phyloP scores from a whole-genome alignment of 2,888 invertebrate species.

The Alcis repandata region DNA sequence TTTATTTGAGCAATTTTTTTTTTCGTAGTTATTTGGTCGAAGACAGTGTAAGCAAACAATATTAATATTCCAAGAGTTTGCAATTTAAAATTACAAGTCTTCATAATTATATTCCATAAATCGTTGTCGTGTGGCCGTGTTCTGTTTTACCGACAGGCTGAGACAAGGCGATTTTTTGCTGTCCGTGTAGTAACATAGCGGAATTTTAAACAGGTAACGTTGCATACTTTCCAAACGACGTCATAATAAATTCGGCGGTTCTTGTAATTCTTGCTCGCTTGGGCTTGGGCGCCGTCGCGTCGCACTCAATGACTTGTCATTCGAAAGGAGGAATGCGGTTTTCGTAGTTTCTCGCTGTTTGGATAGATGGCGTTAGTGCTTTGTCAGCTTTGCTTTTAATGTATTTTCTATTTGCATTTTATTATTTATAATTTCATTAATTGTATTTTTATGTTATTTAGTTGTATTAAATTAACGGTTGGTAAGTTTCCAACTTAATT shows the following conservation, averaged over 20 bases:
- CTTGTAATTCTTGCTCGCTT: slow-evolving; percentile 51
- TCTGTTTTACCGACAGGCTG: slow-evolving; percentile 50
- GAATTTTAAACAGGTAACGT: slow-evolving; percentile 70
- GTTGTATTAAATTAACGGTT: neutral
- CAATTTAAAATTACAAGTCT: slow-evolving; percentile 10
- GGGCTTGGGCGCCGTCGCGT: slow-evolving; percentile 41
- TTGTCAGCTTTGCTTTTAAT: slow-evolving; percentile 19
- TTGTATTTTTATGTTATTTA: neutral
- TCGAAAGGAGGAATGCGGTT: slow-evolving; percentile 30
- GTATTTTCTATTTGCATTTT: slow-evolving; percentile 11
- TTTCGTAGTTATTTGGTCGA: neutral
- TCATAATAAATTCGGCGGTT: slow-evolving; percentile 74
- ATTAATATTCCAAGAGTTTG: slow-evolving; percentile 25
- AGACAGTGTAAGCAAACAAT: slow-evolving; percentile 9
- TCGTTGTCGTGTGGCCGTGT: slow-evolving; percentile 9
- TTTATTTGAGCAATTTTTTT: neutral
- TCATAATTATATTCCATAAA: slow-evolving; percentile 11
- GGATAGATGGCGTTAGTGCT: slow-evolving; percentile 63
- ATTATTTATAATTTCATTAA: neutral
- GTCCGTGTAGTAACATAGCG: slow-evolving; percentile 60
- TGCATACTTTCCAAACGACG: slow-evolving; percentile 81
- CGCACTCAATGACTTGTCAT: slow-evolving; percentile 48
- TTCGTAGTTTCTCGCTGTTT: slow-evolving; percentile 32
- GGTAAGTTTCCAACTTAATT: neutral
- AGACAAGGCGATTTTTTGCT: slow-evolving; percentile 42